Evolutionary conservation across 2,797 vertebrate genomes (phyloP).

Genomic region (Phataginus tetradactyla): DNA sequence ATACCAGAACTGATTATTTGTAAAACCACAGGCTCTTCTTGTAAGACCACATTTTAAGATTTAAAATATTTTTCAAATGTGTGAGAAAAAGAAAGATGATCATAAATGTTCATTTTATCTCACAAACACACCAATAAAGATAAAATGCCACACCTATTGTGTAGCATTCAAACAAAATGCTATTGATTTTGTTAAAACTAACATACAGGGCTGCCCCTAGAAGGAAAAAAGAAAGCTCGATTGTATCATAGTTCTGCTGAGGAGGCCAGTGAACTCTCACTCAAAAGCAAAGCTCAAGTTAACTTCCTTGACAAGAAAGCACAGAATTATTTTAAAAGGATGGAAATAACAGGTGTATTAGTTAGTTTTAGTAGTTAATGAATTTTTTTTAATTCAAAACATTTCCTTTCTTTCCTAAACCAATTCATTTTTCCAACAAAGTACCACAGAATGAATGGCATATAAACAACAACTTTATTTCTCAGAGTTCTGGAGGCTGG

Average conservation of each 20-base stretch:
- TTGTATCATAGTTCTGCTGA: not conserved
- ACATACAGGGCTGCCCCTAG: not conserved
- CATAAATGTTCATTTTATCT: not conserved
- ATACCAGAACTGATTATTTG: not conserved
- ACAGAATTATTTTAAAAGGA: not conserved
- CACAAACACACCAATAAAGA: not conserved
- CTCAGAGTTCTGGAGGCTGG: not conserved
- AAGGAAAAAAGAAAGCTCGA: not conserved
- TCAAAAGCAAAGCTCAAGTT: not conserved
- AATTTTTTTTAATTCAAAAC: not conserved
- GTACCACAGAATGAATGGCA: not conserved
- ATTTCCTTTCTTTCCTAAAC: not conserved
- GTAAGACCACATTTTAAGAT: not conserved
- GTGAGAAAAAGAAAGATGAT: not conserved
- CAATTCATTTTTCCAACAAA: not conserved
- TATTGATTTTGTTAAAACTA: not conserved
- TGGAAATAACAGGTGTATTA: not conserved
- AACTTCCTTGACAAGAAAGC: not conserved
- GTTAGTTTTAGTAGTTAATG: not conserved
- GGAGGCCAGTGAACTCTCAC: not conserved
- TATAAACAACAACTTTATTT: not conserved
- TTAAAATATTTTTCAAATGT: not conserved
- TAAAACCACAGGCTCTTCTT: not conserved
- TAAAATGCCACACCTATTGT: not conserved
- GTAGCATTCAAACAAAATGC: not conserved